These are phyloP conservation scores for Anoplius nigerrimus DNA, from an alignment of 2,888 invertebrate genomes.

Conservation along the genomic window DNA sequence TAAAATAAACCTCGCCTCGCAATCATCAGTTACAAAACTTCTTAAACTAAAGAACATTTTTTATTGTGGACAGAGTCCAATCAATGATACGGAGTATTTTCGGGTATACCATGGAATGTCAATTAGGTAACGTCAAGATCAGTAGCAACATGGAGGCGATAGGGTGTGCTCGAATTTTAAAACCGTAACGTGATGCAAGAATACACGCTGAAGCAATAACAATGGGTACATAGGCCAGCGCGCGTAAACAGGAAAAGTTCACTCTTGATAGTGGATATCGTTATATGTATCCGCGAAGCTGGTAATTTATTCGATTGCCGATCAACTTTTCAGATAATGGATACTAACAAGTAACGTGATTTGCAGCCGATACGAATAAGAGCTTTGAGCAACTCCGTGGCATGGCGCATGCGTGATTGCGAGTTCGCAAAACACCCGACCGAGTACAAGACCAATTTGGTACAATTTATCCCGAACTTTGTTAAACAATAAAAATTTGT, in stretches of 20 bases:
- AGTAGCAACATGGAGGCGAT: neutral
- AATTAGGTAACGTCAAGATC: neutral
- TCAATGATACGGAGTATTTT: too few species aligned
- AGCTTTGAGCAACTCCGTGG: slow-evolving; percentile 8
- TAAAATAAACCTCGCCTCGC: too few species aligned
- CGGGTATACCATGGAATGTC: neutral
- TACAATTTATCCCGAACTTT: slow-evolving; percentile 60
- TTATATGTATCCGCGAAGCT: slow-evolving; percentile 51
- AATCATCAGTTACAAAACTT: too few species aligned
- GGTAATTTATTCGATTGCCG: slow-evolving; percentile 67
- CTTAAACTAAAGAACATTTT: too few species aligned
- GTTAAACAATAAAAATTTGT: slow-evolving; percentile 61
- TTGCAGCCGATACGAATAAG: slow-evolving; percentile 48
- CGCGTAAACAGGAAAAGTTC: slow-evolving; percentile 46
- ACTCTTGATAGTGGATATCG: slow-evolving; percentile 51
- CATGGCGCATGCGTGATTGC: slow-evolving; percentile 14
- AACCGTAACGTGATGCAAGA: slow-evolving; percentile 13
- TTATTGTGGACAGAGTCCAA: too few species aligned
- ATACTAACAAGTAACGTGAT: slow-evolving; percentile 42
- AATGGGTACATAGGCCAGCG: slow-evolving; percentile 36
- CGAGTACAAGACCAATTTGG: slow-evolving; percentile 57
- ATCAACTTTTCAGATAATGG: slow-evolving; percentile 66
- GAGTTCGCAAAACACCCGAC: slow-evolving; percentile 2
- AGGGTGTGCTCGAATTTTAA: slow-evolving; percentile 29
- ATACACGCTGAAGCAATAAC: slow-evolving; percentile 31